A percentile compares a stretch with the other conserved stretches of the same genome.
phyloP scores from a whole-genome alignment of 2,888 invertebrate genomes.

The Thymelicus sylvestris region DNA sequence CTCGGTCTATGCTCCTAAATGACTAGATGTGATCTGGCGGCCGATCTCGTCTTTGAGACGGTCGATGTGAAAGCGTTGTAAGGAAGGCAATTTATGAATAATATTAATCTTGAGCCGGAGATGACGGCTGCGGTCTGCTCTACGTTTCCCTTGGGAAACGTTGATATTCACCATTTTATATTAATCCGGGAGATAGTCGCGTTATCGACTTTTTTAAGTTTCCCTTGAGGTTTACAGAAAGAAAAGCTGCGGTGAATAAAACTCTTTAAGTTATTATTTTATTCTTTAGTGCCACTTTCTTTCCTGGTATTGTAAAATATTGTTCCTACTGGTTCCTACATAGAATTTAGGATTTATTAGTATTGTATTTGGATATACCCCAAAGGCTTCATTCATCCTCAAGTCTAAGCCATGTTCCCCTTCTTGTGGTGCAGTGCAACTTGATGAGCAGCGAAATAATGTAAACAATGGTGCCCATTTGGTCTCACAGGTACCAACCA shows the following conservation, averaged over 20 bases:
- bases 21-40: conserved; percentile 3
- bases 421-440: too few relatives aligned
- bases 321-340: neutral
- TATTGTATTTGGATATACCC: too few relatives aligned
- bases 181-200: conserved; percentile 16
- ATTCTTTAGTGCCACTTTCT: neutral
- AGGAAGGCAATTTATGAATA: conserved; percentile 34
- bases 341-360: neutral
- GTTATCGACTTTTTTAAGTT: conserved; percentile 21
- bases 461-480: too few relatives aligned
- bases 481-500: too few relatives aligned
- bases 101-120: conserved; percentile 27
- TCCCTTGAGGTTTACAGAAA: neutral
- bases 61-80: conserved; percentile 20
- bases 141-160: conserved; percentile 23
- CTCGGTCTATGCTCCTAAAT: neutral
- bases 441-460: too few relatives aligned
- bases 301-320: neutral
- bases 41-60: conserved; percentile 12
- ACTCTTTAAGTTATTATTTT: neutral
- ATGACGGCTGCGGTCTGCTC: conserved; percentile 26
- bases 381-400: too few relatives aligned
- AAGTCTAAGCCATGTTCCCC: too few relatives aligned
- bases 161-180: conserved; percentile 21
- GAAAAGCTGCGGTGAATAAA: conserved; percentile 6